Base-by-base conservation (phyloP, 2,113 vertebrate genomes). In the Sinocyclocheilus anophthalmus region DNA sequence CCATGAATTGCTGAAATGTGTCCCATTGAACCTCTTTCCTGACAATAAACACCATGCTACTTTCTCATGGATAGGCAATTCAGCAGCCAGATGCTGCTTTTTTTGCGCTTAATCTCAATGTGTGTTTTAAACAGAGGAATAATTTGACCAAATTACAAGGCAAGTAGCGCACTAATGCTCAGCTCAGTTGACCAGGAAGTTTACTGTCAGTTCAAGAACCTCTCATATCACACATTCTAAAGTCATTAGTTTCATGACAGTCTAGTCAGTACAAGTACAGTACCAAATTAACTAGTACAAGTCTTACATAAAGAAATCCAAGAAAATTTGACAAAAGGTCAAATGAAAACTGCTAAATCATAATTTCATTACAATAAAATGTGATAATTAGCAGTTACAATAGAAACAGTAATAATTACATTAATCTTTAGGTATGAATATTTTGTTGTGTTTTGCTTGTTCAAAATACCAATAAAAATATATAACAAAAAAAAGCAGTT, bases 81-180 rank as follows among this genome's bases (percentile, higher is more conserved):
- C 69, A 73, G 30, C 39, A 77, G 78, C 83, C 63, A 85, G 76
- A 87, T 77, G 77, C 77, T 75, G 37, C 50, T 42, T 50, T 84
- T 30, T 30, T 76, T 65, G 81, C 57, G 18, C 7, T 30, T 87
- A 55, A 79, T 67, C 72, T 88, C 45, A 84, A 80, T 50, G 50
- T 20, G 20, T 70, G 67, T 86, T 82, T 76, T 81, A 81, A 88
- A 50, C 67, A 63, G 76, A 59, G 26, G 33, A 79, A 55, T 59
- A 77, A 84, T 67, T 24, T 61, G 76, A 76, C 39, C 76, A 80
- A 81, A 88, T 84, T 85, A 87, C 88, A 86, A 84, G 84, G 87
- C 76, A 84, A 59, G 73, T 84, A 48, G 81, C 48, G 65, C 81
- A 24, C 50, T 87, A 85, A 82, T 78, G 77, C 53, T 26, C 39